Base-by-base conservation (phyloP, 37 sponge, comb jelly and placozoan genomes). In the Axinella damicornis region DNA sequence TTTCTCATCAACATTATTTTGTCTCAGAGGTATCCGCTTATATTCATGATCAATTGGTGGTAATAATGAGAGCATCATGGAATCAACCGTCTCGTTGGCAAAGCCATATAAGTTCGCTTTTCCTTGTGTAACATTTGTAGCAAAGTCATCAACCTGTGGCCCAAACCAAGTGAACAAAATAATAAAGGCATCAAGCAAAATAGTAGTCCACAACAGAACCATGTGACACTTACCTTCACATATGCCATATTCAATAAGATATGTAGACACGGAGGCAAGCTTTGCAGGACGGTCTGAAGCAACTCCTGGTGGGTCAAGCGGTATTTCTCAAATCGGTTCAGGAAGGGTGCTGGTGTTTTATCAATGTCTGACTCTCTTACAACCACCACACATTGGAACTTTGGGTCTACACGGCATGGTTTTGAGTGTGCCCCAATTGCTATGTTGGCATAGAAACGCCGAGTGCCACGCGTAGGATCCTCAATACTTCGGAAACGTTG, bases 271-370 rank as follows among this genome's bases (percentile, higher is more conserved):
- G 57, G 71, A 38, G 72, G 83, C 32, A 72, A 21, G 28, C 12
- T 2, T 35, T 17, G 25, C 22, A 89, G 58, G 20, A 61, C 64
- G 14, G 66, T 61, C 13, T 81, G 38, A 33, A 81, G 69, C 21
- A 93, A 59, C 64, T 74, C 61, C 56, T 80, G 53, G 41, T 93
- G 93, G 22, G 55, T 53, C 15, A 86, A 46, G 13, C 30, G n/a
- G 34, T 86, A 90, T 76, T 90, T 90, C 54, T 90, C 91, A 79
- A 90, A 90, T 22, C 91, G 72, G 39, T 85, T 90, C 75, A 90
- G 41, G 65, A 85, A 90, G 34, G 91, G 91, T 60, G 91, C 76
- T 69, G 91, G 91, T 62, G 81, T 73, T 18, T 11, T 12, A 21
- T 63, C 46, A 24, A 90, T 20, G 0, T 90, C 91, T n/a, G 85